phyloP scores from a whole-genome alignment of 2,888 invertebrate genomes.

The Sepiola atlantica region DNA sequence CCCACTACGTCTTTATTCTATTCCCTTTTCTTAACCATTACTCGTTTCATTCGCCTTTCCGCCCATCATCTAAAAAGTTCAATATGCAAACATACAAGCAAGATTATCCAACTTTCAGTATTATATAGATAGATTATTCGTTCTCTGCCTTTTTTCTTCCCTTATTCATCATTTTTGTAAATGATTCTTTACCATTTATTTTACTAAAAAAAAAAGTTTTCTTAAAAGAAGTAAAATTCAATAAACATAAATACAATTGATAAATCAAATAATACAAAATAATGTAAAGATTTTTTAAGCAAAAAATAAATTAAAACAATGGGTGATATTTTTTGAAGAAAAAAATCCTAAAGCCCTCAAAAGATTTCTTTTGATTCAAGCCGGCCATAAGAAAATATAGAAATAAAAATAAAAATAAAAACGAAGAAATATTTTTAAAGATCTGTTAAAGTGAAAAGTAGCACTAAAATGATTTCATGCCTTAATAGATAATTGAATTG shows the following conservation, averaged over 20 bases:
- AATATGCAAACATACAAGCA: no score
- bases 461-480: background rate
- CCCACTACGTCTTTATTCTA: no score
- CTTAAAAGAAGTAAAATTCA: background rate
- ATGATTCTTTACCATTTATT: background rate
- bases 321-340: background rate
- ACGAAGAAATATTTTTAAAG: background rate
- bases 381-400: background rate
- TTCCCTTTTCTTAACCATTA: no score
- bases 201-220: background rate
- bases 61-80: no score
- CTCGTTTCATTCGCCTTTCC: background rate
- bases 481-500: constrained; percentile 8
- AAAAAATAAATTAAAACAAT: background rate
- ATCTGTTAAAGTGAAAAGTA: background rate
- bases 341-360: background rate
- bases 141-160: background rate
- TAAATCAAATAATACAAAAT: background rate
- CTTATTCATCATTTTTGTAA: background rate
- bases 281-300: background rate
- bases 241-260: background rate
- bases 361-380: background rate
- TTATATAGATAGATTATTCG: no score
- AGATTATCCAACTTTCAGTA: no score
- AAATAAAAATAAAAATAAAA: no score